Conservation (phyloP, 2,797 vertebrate species). For the Enteromius treurensis region DNA sequence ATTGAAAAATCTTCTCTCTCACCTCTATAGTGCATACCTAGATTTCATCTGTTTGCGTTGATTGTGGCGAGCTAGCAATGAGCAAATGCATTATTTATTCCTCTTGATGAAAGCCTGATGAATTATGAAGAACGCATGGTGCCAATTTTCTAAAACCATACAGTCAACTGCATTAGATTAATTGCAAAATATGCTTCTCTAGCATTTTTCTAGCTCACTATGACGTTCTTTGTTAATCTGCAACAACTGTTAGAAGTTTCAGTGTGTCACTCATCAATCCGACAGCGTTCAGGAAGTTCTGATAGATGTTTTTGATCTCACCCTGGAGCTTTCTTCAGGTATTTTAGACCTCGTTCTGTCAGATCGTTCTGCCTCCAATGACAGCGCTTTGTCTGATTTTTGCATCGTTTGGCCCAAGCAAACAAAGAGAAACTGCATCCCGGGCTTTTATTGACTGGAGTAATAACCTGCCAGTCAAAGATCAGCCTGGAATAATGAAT, state of each 20-base stretch:
- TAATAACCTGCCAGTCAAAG: slow-evolving; percentile 44
- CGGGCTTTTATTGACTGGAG: neutral
- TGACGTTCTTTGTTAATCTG: neutral
- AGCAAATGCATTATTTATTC: slow-evolving; percentile 60
- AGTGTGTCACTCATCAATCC: slow-evolving; percentile 1
- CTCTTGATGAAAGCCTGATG: slow-evolving; percentile 48
- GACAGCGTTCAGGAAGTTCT: slow-evolving; percentile 16
- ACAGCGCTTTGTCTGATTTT: slow-evolving; percentile 1
- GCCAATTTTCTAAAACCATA: slow-evolving; percentile 52
- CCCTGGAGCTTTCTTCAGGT: neutral
- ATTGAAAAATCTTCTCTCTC: slow-evolving; percentile 9
- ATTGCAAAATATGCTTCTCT: slow-evolving; percentile 51
- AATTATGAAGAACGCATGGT: slow-evolving; percentile 58
- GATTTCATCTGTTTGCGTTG: slow-evolving; percentile 32
- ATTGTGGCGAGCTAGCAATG: slow-evolving; percentile 23
- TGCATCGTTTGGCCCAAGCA: neutral
- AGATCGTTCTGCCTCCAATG: neutral
- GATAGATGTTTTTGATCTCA: slow-evolving; percentile 32
- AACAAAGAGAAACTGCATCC: neutral
- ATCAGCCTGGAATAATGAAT: slow-evolving; percentile 29
- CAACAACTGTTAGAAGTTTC: slow-evolving; percentile 29
- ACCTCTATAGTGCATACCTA: neutral
- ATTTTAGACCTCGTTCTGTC: slow-evolving; percentile 6
- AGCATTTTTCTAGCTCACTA: neutral
- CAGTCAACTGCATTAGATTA: slow-evolving; percentile 50